Base-by-base conservation (phyloP, 2,797 vertebrate genomes). In the Cetoscarus ocellatus region DNA sequence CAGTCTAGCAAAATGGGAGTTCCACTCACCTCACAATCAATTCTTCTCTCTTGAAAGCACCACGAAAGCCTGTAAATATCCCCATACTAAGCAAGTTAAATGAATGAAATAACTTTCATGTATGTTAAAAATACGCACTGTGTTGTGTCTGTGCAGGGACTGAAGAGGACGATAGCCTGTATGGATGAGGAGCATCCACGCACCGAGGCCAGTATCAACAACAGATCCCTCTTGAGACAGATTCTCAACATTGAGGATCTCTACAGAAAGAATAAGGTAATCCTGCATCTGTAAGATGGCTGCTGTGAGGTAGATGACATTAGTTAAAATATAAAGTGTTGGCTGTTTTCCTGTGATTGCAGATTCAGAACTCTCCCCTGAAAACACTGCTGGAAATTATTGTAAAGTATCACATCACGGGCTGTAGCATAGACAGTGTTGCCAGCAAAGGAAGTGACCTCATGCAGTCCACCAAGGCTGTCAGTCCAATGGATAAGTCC, bases 361-460 rank as follows among this genome's bases (percentile, higher is more conserved):
- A 99, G 98, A 87, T 91, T 64, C 95, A 94, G 51, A 94, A 93
- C 66, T 92, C 88, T 13, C 97, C 96, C 7, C 79, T 98, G 58
- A 98, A 96, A 91, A 96, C 98, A 0, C 92, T 96, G 64, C 92
- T 99, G 75, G 98, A 99, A 89, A 95, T 99, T 9, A 96, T 98
- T 63, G 95, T 97, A 2, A 96, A 93, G 80, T 94, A 97, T 64
- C 96, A 94, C 65, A 92, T 97, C 53, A 95, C 94, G 68, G 89
- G 85, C 55, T 71, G 70, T 35, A 91, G 82, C 47, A 82, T 79
- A 35, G 79, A 75, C 13, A 74, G 57, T 17, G 35, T 36, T 15
- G 35, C 5, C 15, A 11, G 39, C 17, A 50, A 63, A n/a, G 58
- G 76, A 1, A 68, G 38, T 8, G 67, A 58, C 52, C 35, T 51